phyloP scores from a whole-genome alignment of 2,113 vertebrate genomes.

The Benitochromis conjunctus region DNA sequence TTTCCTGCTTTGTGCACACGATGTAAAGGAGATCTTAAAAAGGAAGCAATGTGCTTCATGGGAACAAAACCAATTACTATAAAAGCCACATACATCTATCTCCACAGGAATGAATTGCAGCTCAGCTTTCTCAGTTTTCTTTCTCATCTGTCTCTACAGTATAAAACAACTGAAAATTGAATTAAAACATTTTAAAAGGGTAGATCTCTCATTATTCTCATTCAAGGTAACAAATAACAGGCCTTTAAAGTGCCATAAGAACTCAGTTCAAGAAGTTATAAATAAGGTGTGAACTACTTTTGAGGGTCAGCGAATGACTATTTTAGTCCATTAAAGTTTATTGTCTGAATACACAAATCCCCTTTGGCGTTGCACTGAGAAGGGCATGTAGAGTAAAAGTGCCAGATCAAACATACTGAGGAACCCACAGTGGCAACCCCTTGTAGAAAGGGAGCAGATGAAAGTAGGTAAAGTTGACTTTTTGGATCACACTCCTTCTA shows the following conservation, averaged over 20 bases:
- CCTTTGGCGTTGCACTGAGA: background rate
- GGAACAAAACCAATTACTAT: conserved; percentile 54
- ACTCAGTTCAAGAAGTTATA: background rate
- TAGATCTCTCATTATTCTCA: background rate
- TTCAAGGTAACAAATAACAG: background rate
- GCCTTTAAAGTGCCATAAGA: background rate
- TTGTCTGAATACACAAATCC: background rate
- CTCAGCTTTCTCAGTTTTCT: background rate
- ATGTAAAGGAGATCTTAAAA: conserved; percentile 44
- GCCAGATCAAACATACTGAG: background rate
- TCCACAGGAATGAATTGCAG: conserved; percentile 27
- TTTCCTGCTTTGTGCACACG: conserved; percentile 10
- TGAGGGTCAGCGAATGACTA: background rate
- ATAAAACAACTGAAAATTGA: background rate
- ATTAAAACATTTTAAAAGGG: background rate
- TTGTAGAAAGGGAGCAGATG: background rate
- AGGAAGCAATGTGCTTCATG: conserved; percentile 23
- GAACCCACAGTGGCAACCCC: background rate
- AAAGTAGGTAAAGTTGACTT: background rate
- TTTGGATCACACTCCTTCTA: background rate
- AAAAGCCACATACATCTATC: conserved; percentile 28
- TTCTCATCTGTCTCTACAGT: background rate
- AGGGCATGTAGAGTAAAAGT: background rate
- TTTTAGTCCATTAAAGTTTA: background rate
- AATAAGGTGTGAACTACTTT: background rate